phyloP scores from a whole-genome alignment of 1,140 invertebrate genomes.

The Cylas formicarius region DNA sequence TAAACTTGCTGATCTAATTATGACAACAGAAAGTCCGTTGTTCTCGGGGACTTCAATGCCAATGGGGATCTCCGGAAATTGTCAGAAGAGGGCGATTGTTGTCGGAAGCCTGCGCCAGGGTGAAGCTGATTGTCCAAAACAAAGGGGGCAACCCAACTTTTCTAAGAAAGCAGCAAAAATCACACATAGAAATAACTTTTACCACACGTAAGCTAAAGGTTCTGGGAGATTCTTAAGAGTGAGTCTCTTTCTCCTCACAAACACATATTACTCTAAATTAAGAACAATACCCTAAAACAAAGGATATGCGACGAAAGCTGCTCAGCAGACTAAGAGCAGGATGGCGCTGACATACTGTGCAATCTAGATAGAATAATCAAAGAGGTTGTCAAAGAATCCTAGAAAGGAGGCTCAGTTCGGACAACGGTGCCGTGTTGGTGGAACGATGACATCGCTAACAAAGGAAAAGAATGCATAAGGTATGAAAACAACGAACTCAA shows the following conservation, averaged over 20 bases:
- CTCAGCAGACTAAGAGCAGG: background rate
- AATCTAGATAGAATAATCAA: background rate
- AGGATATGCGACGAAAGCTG: background rate
- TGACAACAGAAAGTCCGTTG: background rate
- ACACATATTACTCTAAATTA: background rate
- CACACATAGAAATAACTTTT: constrained; percentile 2
- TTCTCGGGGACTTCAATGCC: constrained; percentile 10
- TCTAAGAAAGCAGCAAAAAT: background rate
- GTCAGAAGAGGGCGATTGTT: constrained; percentile 6
- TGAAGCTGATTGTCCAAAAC: background rate
- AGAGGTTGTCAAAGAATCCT: background rate
- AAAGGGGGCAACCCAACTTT: background rate
- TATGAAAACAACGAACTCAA: background rate
- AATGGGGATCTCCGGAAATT: constrained; percentile 6
- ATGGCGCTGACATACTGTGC: background rate
- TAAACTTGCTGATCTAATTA: background rate
- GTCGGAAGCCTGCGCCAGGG: background rate
- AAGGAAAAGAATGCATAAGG: background rate
- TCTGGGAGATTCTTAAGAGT: background rate
- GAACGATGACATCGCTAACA: background rate
- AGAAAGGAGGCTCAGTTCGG: background rate
- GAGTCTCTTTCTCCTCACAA: constrained; percentile 5
- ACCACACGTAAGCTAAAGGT: background rate
- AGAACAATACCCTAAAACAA: background rate
- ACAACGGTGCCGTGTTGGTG: background rate